Evolutionary conservation across 1,140 invertebrate genomes (phyloP).

Genomic region (Drosophila subobscura): DNA sequence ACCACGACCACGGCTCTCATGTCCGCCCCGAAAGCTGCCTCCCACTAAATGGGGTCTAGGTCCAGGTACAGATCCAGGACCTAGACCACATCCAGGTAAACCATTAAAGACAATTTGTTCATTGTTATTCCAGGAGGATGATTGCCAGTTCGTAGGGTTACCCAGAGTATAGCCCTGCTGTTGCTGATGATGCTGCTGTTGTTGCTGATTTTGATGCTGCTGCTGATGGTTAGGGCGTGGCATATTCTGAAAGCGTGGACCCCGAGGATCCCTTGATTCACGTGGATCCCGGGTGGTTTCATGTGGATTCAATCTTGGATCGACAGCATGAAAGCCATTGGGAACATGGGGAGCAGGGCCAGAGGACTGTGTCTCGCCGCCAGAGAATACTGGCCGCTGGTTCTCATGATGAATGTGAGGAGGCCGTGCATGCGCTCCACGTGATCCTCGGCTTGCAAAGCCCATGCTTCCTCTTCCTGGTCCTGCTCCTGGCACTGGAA

Average conservation of each 20-base stretch:
- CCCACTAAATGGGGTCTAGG: too few species aligned
- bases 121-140: not conserved
- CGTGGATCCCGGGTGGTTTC: constrained; percentile 2
- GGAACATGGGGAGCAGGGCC: not conserved
- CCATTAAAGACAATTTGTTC: constrained; percentile 1
- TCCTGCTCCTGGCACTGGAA: not conserved
- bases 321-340: constrained; percentile 1
- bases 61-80: too few species aligned
- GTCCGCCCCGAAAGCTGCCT: constrained; percentile 4
- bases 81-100: too few species aligned
- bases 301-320: not conserved
- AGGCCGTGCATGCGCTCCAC: too few species aligned
- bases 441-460: too few species aligned
- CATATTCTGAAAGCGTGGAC: constrained; percentile 10
- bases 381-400: not conserved
- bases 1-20: not conserved
- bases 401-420: too few species aligned
- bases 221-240: not conserved
- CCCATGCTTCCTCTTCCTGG: too few species aligned
- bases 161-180: constrained; percentile 5
- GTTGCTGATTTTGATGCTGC: not conserved
- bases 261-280: not conserved
- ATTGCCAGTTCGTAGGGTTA: not conserved
- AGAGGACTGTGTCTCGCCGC: not conserved
- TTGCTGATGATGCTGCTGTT: not conserved